Evolutionary conservation across 2,888 invertebrate species (phyloP).

Genomic region (Stenurella melanura): DNA sequence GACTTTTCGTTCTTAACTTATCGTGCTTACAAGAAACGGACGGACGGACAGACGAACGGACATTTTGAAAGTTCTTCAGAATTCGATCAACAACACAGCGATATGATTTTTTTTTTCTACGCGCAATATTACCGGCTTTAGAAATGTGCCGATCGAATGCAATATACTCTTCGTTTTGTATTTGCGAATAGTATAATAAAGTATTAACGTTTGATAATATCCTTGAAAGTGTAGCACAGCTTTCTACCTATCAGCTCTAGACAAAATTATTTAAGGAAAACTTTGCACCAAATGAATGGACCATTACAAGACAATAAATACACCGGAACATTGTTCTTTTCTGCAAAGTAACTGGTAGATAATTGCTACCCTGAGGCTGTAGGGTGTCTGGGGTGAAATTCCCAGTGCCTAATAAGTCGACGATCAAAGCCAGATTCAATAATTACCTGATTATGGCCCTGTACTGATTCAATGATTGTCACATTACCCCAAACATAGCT

Average conservation of each 20-base stretch:
- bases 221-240: no score
- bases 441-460: conserved; percentile 71
- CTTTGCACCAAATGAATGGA: conserved; percentile 28
- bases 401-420: conserved; percentile 66
- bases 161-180: no score
- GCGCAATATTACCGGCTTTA: no score
- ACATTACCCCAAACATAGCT: conserved; percentile 67
- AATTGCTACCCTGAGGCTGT: conserved; percentile 45
- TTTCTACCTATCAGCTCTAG: background rate
- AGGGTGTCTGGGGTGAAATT: conserved; percentile 56
- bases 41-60: no score
- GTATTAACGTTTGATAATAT: no score
- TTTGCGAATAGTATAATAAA: no score
- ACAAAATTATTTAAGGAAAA: background rate
- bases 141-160: no score
- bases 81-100: no score
- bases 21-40: no score
- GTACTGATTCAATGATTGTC: conserved; percentile 69
- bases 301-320: conserved; percentile 45
- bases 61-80: no score
- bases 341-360: conserved; percentile 40
- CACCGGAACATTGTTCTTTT: conserved; percentile 50
- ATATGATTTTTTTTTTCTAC: no score
- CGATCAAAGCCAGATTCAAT: conserved; percentile 70
- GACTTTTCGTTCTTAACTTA: no score